Evolutionary conservation across 2,797 vertebrate genomes (phyloP).

Genomic region (Rhodeus uyekii): DNA sequence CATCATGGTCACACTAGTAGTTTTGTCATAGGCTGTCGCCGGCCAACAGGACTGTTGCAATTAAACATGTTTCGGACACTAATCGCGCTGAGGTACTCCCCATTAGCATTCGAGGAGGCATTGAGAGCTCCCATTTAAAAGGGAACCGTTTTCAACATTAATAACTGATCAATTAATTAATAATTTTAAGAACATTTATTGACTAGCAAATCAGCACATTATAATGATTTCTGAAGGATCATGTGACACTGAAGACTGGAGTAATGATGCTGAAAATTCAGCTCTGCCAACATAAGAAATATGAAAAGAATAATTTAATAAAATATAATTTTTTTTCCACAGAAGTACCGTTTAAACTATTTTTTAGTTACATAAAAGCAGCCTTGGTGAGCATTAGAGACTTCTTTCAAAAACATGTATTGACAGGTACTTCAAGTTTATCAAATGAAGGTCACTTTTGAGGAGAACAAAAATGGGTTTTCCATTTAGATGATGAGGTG

Average conservation of each 20-base stretch:
- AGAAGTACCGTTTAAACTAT: background rate
- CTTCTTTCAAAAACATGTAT: background rate
- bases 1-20: too few relatives aligned
- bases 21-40: too few relatives aligned
- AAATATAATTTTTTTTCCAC: background rate
- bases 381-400: background rate
- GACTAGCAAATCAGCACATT: too few relatives aligned
- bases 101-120: too few relatives aligned
- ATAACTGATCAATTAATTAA: too few relatives aligned
- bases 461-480: background rate
- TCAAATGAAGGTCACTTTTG: background rate
- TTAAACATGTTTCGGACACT: too few relatives aligned
- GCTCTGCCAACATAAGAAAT: background rate
- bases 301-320: too few relatives aligned
- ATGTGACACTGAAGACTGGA: background rate
- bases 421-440: background rate
- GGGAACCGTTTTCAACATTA: too few relatives aligned
- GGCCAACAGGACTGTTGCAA: too few relatives aligned
- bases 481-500: background rate
- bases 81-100: too few relatives aligned
- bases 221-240: background rate
- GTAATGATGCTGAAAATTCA: background rate
- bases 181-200: too few relatives aligned
- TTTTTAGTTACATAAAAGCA: background rate
- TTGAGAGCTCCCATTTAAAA: too few relatives aligned